Base-by-base conservation (phyloP, 2,113 vertebrate genomes). In the Carollia perspicillata region DNA sequence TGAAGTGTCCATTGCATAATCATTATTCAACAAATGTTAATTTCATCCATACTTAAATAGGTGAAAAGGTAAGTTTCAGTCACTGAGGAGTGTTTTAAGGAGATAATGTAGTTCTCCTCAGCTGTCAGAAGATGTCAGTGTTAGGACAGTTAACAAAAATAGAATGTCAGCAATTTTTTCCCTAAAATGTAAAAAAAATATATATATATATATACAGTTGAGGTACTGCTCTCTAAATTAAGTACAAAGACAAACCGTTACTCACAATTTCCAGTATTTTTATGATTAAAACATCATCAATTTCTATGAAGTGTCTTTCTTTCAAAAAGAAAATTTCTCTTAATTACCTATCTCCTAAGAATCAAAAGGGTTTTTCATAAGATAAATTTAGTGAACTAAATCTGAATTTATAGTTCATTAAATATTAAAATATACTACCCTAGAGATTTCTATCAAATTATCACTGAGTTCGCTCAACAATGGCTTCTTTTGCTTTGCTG, bases 91-190 rank as follows among this genome's bases (percentile, higher is more conserved):
- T 69, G 10, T 35, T 97, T 96, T 93, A 93, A 89, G 74, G 68
- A 85, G 33, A 84, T 89, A 55, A 53, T 97, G 98, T 66, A 98
- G 47, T 97, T 85, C 89, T 91, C 83, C 66, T 55, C 2, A 33
- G 4, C 71, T 49, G 88, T 97, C 98, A 97, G 89, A 93, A 98
- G 98, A 92, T 98, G 98, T 98, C 98, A 98, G 94, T 98, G 55
- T 98, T 92, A 96, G 91, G 86, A 71, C 58, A 53, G 26, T 91
- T 44, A 42, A 93, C 65, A 96, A 79, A 2, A 75, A 42, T 44
- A 42, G n/a, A 68, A 44, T 71, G n/a, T 20, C 23, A 94, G 14
- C 17, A 42, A 10, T 55, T 86, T 94, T 81, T 84, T 84, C 88
- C 28, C 44, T 92, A 33, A 79, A 53, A 88, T 44, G 58, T 14